Evolutionary conservation across 2,113 vertebrate genomes (phyloP).

Genomic region (Neodontobutis hainanensis): DNA sequence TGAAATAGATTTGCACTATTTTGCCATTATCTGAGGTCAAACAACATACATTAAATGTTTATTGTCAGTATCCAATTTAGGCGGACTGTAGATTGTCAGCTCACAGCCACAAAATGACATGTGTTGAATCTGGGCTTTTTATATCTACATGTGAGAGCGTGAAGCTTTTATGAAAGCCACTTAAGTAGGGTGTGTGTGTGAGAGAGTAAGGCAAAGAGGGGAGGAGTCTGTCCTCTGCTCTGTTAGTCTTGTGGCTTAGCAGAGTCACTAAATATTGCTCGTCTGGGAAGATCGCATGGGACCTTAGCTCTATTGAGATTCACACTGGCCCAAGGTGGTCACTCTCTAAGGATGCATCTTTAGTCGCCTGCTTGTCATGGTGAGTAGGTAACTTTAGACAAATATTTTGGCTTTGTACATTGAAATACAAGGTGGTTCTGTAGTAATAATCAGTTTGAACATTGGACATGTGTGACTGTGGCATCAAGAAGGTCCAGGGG

Average conservation of each 20-base stretch:
- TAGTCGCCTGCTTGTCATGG: conserved; percentile 17
- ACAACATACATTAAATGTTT: not conserved
- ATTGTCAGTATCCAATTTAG: not conserved
- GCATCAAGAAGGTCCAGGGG: too few relatives aligned
- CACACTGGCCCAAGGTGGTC: conserved; percentile 9
- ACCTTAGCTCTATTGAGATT: conserved; percentile 36
- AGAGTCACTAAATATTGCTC: conserved; percentile 37
- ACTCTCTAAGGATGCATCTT: conserved; percentile 10
- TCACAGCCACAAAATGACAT: conserved; percentile 3
- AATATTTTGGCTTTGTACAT: not conserved
- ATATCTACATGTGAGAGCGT: not conserved
- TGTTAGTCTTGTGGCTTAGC: conserved; percentile 12
- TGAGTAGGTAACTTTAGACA: conserved; percentile 47
- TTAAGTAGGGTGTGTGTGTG: conserved; percentile 38
- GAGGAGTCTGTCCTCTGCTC: conserved; percentile 46
- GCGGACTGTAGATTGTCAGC: not conserved
- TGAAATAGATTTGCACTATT: too few relatives aligned
- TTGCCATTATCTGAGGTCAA: not conserved
- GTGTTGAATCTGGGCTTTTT: not conserved
- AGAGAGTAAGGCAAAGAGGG: conserved; percentile 10
- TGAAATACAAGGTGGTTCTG: too few relatives aligned
- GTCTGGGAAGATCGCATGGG: conserved; percentile 49
- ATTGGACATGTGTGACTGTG: too few relatives aligned
- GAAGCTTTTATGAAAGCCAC: conserved; percentile 23
- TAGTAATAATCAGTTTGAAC: too few relatives aligned